These are phyloP conservation scores for Lasioglossum vierecki DNA, from an alignment of 2,888 invertebrate genomes.

Conservation along the genomic window DNA sequence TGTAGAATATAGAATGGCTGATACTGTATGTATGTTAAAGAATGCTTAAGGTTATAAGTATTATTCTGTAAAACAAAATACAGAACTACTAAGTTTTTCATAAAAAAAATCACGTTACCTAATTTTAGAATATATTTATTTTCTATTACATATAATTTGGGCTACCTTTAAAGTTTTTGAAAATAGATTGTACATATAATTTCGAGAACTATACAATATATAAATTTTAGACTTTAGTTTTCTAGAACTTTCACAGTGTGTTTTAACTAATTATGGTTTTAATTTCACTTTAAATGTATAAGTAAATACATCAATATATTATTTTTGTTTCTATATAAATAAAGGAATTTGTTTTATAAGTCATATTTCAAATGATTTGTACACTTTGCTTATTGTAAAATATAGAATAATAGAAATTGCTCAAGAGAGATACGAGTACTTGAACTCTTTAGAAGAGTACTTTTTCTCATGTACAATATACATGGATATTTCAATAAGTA, in stretches of 20 bases:
- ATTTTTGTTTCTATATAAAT: constrained; percentile 71
- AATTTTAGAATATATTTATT: constrained; percentile 58
- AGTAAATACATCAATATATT: constrained; percentile 61
- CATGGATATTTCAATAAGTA: constrained; percentile 25
- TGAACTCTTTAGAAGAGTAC: constrained; percentile 30
- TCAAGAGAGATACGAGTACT: constrained; percentile 36
- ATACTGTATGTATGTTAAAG: constrained; percentile 23
- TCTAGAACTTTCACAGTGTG: constrained; percentile 48
- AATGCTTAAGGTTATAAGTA: constrained; percentile 17
- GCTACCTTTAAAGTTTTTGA: constrained; percentile 46
- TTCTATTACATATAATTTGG: constrained; percentile 45
- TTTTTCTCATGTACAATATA: constrained; percentile 24
- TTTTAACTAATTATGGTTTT: constrained; percentile 28
- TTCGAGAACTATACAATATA: constrained; percentile 53
- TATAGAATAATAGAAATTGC: constrained; percentile 67
- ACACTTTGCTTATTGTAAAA: constrained; percentile 77
- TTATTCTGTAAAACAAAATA: constrained; percentile 20
- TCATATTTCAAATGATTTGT: constrained; percentile 77
- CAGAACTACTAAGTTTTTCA: constrained; percentile 35
- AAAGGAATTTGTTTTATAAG: constrained; percentile 72
- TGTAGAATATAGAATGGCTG: constrained; percentile 21
- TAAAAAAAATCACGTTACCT: constrained; percentile 38
- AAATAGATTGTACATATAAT: constrained; percentile 60
- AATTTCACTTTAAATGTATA: constrained; percentile 53
- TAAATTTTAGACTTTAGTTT: constrained; percentile 54